These are phyloP conservation scores for Brachionus paranguensis DNA, from an alignment of 1,140 invertebrate genomes.

Conservation along the genomic window DNA sequence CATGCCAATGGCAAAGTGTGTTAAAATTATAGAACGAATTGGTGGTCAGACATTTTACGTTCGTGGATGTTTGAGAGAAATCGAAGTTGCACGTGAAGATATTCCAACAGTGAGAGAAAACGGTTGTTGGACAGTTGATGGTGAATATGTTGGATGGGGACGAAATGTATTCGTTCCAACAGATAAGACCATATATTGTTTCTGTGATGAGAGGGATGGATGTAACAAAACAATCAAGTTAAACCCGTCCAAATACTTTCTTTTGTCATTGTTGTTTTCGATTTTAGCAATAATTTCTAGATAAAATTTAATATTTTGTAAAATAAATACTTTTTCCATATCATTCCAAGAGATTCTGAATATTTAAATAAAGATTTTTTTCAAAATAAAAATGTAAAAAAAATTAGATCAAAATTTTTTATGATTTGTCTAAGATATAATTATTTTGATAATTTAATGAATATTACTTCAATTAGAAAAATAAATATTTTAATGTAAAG, in stretches of 20 bases:
- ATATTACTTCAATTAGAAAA: too few relatives aligned
- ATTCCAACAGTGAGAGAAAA: conserved; percentile 41
- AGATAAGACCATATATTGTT: conserved; percentile 30
- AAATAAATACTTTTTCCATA: neutral
- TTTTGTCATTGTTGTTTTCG: neutral
- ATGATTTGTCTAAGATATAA: too few relatives aligned
- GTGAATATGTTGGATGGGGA: conserved; percentile 37
- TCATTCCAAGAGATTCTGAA: neutral
- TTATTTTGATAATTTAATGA: too few relatives aligned
- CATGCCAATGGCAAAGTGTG: conserved; percentile 37
- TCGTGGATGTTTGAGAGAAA: conserved; percentile 38
- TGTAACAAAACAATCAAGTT: conserved; percentile 2
- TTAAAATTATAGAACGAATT: conserved; percentile 39
- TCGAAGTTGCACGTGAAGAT: conserved; percentile 21
- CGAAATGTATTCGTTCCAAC: conserved; percentile 3
- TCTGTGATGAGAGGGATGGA: conserved; percentile 40
- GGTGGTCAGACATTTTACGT: conserved; percentile 30
- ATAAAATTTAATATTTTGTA: too few relatives aligned
- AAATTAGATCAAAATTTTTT: too few relatives aligned
- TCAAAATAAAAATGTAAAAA: too few relatives aligned
- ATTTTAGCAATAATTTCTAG: neutral
- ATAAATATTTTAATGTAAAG: too few relatives aligned
- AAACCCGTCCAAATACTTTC: neutral
- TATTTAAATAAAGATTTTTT: neutral
- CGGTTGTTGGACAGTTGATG: conserved; percentile 39